Evolutionary conservation across 2,113 vertebrate genomes (phyloP), one percentile per base, ranked within the genome.

Genomic region (Coreoperca whiteheadi): DNA sequence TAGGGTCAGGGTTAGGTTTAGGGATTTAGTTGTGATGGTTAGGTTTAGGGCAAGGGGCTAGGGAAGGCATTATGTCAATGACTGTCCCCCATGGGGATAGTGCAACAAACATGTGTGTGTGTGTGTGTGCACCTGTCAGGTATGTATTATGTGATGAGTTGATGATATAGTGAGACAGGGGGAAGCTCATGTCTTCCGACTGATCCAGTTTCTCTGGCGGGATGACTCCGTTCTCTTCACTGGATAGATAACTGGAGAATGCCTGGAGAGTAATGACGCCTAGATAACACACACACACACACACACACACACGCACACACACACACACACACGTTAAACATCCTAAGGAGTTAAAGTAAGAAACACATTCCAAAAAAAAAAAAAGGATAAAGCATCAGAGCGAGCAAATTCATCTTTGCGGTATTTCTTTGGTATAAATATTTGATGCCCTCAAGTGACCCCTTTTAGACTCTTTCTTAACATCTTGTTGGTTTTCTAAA

Each of bases 111-210:
- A 1, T 9, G n/a, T 61, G 51, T 54, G 72, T 61, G 53, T 51
- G 28, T 77, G 60, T 20, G 2, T 46, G 51, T 70, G 43, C 0
- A 2, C 98, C 98, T 96, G 98, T 98, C 96, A 99, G 98, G 96
- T 99, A 99, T 80, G 98, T 99, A 82, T 99, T 99, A 83, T 99
- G 98, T 6, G 98, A 99, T 12, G 98, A 99, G 91, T 99, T 99
- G 91, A 99, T 97, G 93, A 99, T 98, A 91, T 99, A 99, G 88
- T 99, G 97, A 30, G 97, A 97, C 64, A 99, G 94, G 6, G 98
- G 98, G 92, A 98, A 97, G 91, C 94, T 98, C 98, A 99, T 99
- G 88, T 99, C 98, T 92, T 99, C 98, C 67, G 97, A 99, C 95
- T 99, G 95, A 92, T 99, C 98, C 96, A 99, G 96, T 94, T 99